Evolutionary conservation across 2,797 vertebrate species (phyloP).

Genomic region (Alexandromys oeconomus): DNA sequence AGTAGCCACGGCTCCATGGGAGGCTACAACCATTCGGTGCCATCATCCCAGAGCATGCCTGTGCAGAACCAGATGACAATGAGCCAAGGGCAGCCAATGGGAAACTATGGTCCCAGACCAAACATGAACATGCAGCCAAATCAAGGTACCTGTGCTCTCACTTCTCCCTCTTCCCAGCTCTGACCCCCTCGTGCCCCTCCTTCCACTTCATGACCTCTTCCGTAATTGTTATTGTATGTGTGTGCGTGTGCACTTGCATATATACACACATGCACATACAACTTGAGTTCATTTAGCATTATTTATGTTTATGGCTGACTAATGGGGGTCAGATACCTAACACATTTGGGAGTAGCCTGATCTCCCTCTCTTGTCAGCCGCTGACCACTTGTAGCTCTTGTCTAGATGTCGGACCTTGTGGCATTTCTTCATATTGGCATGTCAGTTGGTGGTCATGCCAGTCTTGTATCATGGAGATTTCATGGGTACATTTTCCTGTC

Average conservation of each 20-base stretch:
- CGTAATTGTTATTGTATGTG: background rate
- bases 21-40: slow-evolving; percentile 97
- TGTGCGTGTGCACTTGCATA: background rate
- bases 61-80: slow-evolving; percentile 98
- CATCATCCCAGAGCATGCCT: slow-evolving; percentile 96
- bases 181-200: too few species aligned
- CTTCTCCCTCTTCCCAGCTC: background rate
- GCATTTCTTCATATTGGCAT: background rate
- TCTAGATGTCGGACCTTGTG: background rate
- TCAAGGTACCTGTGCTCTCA: slow-evolving; percentile 91
- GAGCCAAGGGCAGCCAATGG: slow-evolving; percentile 98
- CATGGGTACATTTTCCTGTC: background rate
- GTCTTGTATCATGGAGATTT: background rate
- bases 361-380: background rate
- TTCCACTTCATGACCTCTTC: background rate
- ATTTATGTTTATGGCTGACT: too few species aligned
- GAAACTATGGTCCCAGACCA: slow-evolving; percentile 97
- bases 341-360: background rate
- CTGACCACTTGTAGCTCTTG: too few species aligned
- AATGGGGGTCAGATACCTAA: background rate
- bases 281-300: background rate
- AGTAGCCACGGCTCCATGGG: slow-evolving; percentile 97
- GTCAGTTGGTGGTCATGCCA: background rate
- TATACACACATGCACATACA: background rate
- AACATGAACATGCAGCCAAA: slow-evolving; percentile 99